These are phyloP conservation scores for Carabus problematicus DNA, from an alignment of 2,888 invertebrate genomes.

Conservation along the genomic window DNA sequence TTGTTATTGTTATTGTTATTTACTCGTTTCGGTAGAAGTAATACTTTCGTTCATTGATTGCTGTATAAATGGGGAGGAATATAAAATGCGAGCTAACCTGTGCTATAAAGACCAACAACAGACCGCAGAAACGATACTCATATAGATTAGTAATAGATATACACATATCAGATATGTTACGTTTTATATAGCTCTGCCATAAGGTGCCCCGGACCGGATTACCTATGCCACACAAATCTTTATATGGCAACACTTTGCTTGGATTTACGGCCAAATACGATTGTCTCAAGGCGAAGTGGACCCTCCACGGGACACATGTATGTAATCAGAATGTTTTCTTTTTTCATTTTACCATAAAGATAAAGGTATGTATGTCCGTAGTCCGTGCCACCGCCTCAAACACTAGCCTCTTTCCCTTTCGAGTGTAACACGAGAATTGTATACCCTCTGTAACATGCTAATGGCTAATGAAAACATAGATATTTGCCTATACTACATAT, in stretches of 20 bases:
- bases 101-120: constrained; percentile 35
- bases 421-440: constrained; percentile 8
- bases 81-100: constrained; percentile 33
- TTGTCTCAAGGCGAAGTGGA: constrained; percentile 11
- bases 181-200: constrained; percentile 36
- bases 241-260: constrained; percentile 33
- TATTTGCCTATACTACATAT: background rate
- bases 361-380: background rate
- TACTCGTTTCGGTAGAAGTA: too few relatives aligned
- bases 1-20: too few relatives aligned
- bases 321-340: constrained; percentile 38
- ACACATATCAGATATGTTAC: constrained; percentile 38
- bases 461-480: background rate
- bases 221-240: constrained; percentile 33
- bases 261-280: constrained; percentile 36
- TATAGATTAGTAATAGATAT: constrained; percentile 39
- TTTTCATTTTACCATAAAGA: constrained; percentile 9
- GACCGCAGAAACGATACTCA: constrained; percentile 34
- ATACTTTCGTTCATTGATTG: constrained; percentile 19
- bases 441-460: constrained; percentile 4
- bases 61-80: constrained; percentile 33
- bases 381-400: background rate
- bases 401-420: constrained; percentile 1
- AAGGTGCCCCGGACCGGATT: constrained; percentile 12
- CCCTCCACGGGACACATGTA: constrained; percentile 6